Evolutionary conservation across 64 coral and sea anemone species (phyloP), one percentile per base, ranked within the genome.

Genomic region (Porites australiensis): DNA sequence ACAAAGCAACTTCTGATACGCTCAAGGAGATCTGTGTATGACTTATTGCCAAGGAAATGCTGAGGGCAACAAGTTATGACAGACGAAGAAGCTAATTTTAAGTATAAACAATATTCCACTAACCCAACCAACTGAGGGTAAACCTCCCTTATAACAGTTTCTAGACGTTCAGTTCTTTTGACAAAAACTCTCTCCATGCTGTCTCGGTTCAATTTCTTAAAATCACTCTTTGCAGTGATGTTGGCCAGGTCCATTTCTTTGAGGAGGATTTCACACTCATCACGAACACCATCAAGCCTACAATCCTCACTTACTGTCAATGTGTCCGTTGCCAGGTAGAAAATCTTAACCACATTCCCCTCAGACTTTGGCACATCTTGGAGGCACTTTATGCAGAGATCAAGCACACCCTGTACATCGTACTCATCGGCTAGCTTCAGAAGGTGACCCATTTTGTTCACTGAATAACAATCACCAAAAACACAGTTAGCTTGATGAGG

Each of bases 361-460:
- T 4, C 5, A 20, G 18, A 20, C 8, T 20, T 70, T 8, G 21
- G 7, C 66, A 20, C 16, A 20, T 21, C 20, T 23, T 70, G 6
- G 66, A 70, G n/a, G 21, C 16, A 21, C 21, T 70, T 70, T 7
- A 20, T 21, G 66, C 66, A 70, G 27, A 8, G 18, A 21, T 70
- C 66, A 23, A 70, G n/a, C 16, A 70, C n/a, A 27, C 14, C 18
- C 37, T 58, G 59, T 3, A 60, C 22, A 22, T 80, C 54, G 37
- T 80, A 80, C 77, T 80, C 77, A 22, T 80, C 21, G 37, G 51
- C 55, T 15, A 80, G 44, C 22, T 61, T 23, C 8, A 80, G 11
- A 61, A 80, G 77, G 16, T 80, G 22, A 22, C 55, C 23, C 77
- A 80, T 51, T 2, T 80, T 80, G 21, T 60, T 51, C 77, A 80